Percentiles rank a stretch among this genome's conserved stretches.
phyloP scores from a whole-genome alignment of 2,113 vertebrate species.

The Oncorhynchus clarkii region DNA sequence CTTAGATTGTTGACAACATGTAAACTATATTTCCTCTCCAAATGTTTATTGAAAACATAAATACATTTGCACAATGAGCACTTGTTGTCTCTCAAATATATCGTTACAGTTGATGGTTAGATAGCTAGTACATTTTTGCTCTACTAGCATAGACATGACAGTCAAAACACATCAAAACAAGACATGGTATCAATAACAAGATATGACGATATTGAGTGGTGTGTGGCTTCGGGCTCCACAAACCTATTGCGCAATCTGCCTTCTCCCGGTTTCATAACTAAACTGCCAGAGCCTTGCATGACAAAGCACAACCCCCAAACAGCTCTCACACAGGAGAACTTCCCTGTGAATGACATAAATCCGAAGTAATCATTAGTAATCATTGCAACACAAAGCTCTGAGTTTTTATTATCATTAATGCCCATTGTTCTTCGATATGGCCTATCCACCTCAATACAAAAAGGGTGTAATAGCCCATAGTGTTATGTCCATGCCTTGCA shows the following conservation, averaged over 20 bases:
- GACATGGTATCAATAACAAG: too few relatives aligned
- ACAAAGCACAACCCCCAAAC: constrained; percentile 42
- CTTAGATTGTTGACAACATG: too few relatives aligned
- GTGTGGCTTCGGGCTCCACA: constrained; percentile 58
- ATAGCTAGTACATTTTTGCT: too few relatives aligned
- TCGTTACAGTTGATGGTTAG: too few relatives aligned
- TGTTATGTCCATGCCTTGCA: too few relatives aligned
- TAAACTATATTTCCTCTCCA: too few relatives aligned
- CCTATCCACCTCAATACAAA: neutral
- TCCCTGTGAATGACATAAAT: neutral
- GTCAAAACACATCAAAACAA: too few relatives aligned
- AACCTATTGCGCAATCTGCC: constrained; percentile 77
- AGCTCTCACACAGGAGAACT: neutral
- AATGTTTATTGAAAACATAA: too few relatives aligned
- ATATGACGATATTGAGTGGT: neutral
- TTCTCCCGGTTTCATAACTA: constrained; percentile 74
- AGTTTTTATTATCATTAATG: neutral
- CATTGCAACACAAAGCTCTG: neutral
- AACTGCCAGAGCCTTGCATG: constrained; percentile 72
- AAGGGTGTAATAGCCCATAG: too few relatives aligned
- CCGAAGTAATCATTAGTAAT: neutral
- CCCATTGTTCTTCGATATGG: neutral
- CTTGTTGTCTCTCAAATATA: too few relatives aligned
- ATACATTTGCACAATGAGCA: too few relatives aligned
- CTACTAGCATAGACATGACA: too few relatives aligned